phyloP scores from a whole-genome alignment of 1,140 invertebrate species.

The Sycophila sp. region DNA sequence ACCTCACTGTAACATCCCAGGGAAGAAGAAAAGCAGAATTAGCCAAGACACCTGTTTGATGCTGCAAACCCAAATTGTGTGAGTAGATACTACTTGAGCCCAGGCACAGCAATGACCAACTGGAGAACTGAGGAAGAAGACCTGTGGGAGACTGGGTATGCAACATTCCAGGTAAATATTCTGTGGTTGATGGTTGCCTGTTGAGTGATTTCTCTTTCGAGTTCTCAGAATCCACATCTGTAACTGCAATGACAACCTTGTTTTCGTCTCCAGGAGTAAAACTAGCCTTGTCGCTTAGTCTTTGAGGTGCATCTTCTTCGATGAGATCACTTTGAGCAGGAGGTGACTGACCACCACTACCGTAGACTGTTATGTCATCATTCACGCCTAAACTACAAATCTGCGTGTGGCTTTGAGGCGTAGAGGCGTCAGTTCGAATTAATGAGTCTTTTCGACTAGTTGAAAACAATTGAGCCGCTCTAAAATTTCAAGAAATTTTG shows the following conservation, averaged over 20 bases:
- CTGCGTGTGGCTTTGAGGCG: conserved; percentile 60
- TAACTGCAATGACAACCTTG: conserved; percentile 66
- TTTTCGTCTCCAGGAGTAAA: conserved; percentile 59
- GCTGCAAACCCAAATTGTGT: conserved; percentile 84
- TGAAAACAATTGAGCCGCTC: conserved; percentile 66
- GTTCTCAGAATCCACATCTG: conserved; percentile 58
- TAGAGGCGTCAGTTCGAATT: conserved; percentile 51
- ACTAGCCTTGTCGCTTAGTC: conserved; percentile 55
- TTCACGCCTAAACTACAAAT: conserved; percentile 62
- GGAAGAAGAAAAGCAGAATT: conserved; percentile 93
- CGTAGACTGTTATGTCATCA: conserved; percentile 60
- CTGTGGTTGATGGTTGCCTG: conserved; percentile 84
- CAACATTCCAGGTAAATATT: conserved; percentile 91
- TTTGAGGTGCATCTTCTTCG: conserved; percentile 52
- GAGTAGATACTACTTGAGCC: conserved; percentile 92
- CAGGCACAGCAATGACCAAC: conserved; percentile 91
- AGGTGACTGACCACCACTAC: conserved; percentile 57
- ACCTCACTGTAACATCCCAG: conserved; percentile 91
- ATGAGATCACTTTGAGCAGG: conserved; percentile 52
- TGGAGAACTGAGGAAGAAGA: conserved; percentile 88
- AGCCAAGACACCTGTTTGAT: conserved; percentile 87
- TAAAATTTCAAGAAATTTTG: conserved; percentile 41
- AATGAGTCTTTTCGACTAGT: conserved; percentile 59
- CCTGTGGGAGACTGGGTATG: conserved; percentile 80
- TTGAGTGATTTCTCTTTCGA: conserved; percentile 71